Evolutionary conservation across 2,797 vertebrate species (phyloP).

Genomic region (Eidolon dupreanum): DNA sequence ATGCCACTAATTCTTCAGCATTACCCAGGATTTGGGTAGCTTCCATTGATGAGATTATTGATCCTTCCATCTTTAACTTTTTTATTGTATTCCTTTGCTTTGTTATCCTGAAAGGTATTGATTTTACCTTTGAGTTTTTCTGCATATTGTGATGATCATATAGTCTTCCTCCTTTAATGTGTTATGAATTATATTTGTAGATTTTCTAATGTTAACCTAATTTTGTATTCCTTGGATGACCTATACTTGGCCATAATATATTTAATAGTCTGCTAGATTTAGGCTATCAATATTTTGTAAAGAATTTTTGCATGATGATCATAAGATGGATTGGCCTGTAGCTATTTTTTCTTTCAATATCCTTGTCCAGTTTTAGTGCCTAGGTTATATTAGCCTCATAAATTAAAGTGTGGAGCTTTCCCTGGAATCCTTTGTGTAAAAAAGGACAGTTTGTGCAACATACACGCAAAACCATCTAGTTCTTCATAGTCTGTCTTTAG

Average conservation of each 20-base stretch:
- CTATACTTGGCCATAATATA: not conserved
- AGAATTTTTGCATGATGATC: not conserved
- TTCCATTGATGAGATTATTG: not conserved
- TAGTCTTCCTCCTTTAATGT: not conserved
- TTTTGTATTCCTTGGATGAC: not conserved
- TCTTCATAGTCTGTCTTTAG: not conserved
- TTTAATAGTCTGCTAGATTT: not conserved
- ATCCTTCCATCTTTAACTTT: not conserved
- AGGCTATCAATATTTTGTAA: not conserved
- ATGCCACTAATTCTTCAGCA: not conserved
- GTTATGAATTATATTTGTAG: not conserved
- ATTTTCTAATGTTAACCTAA: not conserved
- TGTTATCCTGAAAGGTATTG: not conserved
- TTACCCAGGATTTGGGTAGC: not conserved
- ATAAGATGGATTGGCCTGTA: not conserved
- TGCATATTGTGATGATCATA: not conserved
- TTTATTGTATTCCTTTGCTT: not conserved
- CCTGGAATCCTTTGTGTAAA: not conserved
- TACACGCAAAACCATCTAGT: not conserved
- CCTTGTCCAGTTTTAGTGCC: not conserved
- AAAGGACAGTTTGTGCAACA: not conserved
- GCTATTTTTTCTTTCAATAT: not conserved
- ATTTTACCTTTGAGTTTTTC: not conserved
- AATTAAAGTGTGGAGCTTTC: not conserved
- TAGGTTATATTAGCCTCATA: not conserved